Evolutionary conservation across 2,797 vertebrate species (phyloP).

Genomic region (Tokudaia muenninki): DNA sequence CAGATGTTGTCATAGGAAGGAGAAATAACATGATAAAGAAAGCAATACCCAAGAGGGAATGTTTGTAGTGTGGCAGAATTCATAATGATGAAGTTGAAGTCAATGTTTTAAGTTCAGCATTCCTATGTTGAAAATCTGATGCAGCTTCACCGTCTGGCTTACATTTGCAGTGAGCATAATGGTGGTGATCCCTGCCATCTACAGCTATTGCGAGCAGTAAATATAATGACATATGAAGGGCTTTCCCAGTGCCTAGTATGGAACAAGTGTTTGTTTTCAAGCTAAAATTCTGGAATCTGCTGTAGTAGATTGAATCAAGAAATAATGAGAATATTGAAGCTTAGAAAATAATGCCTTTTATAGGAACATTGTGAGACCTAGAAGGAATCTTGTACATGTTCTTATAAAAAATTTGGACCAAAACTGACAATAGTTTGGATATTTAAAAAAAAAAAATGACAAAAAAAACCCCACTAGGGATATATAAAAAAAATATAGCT

Average conservation of each 20-base stretch:
- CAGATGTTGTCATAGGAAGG: background rate
- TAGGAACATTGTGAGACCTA: background rate
- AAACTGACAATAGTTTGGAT: background rate
- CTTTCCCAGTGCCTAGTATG: background rate
- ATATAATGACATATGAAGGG: background rate
- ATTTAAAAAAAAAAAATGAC: background rate
- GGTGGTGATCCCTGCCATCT: background rate
- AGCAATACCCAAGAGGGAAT: background rate
- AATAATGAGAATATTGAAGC: background rate
- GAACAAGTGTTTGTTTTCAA: conserved; percentile 33
- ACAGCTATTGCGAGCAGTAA: background rate
- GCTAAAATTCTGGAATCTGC: conserved; percentile 8
- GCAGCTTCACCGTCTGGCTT: background rate
- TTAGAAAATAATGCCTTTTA: background rate
- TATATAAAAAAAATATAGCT: background rate
- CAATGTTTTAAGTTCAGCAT: background rate
- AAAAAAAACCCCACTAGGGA: background rate
- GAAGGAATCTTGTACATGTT: background rate
- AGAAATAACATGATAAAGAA: background rate
- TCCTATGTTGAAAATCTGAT: background rate
- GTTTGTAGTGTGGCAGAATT: background rate
- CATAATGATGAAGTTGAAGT: background rate
- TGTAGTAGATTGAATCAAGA: background rate
- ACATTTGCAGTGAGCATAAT: background rate
- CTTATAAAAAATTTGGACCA: background rate